Evolutionary conservation across 2,888 invertebrate genomes (phyloP).

Genomic region (Scaeva pyrastri): DNA sequence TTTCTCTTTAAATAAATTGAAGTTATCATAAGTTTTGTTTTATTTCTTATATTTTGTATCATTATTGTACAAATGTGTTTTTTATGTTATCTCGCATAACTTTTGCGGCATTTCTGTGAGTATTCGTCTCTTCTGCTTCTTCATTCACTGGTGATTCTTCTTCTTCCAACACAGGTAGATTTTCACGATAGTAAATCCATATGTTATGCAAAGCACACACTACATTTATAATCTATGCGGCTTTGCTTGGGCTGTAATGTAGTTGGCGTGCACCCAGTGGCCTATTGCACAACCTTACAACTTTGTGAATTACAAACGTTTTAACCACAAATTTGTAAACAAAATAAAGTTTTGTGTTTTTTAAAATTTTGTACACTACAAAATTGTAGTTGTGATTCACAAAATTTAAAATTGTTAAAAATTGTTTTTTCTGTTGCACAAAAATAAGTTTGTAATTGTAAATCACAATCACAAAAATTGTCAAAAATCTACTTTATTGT

Average conservation of each 20-base stretch:
- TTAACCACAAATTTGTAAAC: no score
- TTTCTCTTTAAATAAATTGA: background rate
- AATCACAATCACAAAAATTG: no score
- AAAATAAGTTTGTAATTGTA: no score
- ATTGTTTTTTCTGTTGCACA: no score
- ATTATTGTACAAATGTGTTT: background rate
- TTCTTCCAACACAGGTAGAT: background rate
- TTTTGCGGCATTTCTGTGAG: background rate
- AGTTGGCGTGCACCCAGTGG: constrained; percentile 17
- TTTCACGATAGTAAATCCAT: background rate
- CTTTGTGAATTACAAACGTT: no score
- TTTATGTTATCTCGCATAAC: background rate
- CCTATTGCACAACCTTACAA: no score
- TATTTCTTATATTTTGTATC: background rate
- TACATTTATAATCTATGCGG: constrained; percentile 1
- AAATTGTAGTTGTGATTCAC: no score
- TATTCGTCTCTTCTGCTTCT: background rate
- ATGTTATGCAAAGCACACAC: constrained; percentile 4
- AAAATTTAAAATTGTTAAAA: no score
- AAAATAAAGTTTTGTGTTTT: no score
- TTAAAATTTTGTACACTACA: no score
- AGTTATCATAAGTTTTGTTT: background rate
- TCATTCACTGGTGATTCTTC: background rate
- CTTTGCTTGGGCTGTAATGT: background rate
- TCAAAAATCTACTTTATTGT: no score